Evolutionary conservation across 2,888 invertebrate species (phyloP), one percentile per base, ranked within the genome.

Genomic region (Bibio marci): DNA sequence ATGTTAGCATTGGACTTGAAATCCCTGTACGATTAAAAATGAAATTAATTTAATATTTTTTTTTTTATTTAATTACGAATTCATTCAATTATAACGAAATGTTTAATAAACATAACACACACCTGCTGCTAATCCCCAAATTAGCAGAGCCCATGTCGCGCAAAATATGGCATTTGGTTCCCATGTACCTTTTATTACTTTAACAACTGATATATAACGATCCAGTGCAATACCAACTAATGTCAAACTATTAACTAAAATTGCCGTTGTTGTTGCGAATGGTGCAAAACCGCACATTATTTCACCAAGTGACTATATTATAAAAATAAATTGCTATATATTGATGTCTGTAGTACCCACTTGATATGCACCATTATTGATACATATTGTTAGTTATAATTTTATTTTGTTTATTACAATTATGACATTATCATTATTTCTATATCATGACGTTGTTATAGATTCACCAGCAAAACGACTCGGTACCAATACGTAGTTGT

Each of bases 141-240:
- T 50, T 14, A 51, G 35, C 3, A 52, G 38, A 34, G 61, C 51
- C 35, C 52, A 51, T 1, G 57, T 18, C 11, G 55, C 31, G 46
- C 66, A 65, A 35, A 50, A 53, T 18, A 48, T 44, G 7, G 49
- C 47, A 33, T 49, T 51, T 1, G 69, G 68, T 47, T 67, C 59
- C 67, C 68, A 70, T 43, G 54, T 49, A 35, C 52, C 55, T 32
- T 53, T 54, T n/a, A 62, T 50, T 1, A 62, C 58, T 30, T 59
- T 56, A 37, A 64, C 62, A 2, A 67, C 60, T 30, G 63, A 66
- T 51, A 61, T 55, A 45, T 70, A 72, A 37, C 71, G 59, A 49
- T 73, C 71, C 37, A 70, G 44, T 3, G 71, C 70, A 15, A 73
- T 67, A 13, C 63, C 61, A 11, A 69, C 59, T 14, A 73, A 52